A percentile compares a stretch with the other conserved stretches of the same genome.
These are phyloP conservation scores for Gryllus bimaculatus DNA, from an alignment of 1,140 invertebrate genomes.

Conservation along the genomic window DNA sequence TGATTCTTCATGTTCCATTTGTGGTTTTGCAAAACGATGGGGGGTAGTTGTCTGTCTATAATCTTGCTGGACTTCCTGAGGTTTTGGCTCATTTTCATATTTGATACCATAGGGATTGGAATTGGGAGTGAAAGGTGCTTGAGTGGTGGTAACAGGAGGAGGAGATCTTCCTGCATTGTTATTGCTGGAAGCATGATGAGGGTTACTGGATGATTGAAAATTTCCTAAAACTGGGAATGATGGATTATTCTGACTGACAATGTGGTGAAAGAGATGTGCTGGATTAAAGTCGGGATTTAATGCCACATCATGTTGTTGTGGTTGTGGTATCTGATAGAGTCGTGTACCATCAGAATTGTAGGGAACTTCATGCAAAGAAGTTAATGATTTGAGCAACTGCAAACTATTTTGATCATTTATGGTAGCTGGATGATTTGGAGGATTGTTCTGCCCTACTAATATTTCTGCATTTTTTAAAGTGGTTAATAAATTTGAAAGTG, in stretches of 20 bases:
- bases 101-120: conserved; percentile 9
- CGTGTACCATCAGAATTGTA: background rate
- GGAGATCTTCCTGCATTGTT: background rate
- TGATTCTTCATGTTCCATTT: background rate
- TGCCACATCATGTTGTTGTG: background rate
- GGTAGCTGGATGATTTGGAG: background rate
- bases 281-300: background rate
- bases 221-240: background rate
- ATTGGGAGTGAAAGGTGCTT: conserved; percentile 12
- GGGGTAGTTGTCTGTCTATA: background rate
- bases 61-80: background rate
- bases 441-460: background rate
- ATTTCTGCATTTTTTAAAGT: background rate
- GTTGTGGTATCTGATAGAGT: background rate
- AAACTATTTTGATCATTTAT: background rate
- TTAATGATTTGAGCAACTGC: background rate
- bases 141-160: background rate
- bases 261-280: background rate
- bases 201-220: background rate
- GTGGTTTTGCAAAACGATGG: background rate
- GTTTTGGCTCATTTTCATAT: background rate
- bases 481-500: background rate
- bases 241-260: background rate
- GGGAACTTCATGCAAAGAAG: background rate
- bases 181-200: background rate